Evolutionary conservation across 2,113 vertebrate genomes (phyloP).

Genomic region (Chaetops frenatus): DNA sequence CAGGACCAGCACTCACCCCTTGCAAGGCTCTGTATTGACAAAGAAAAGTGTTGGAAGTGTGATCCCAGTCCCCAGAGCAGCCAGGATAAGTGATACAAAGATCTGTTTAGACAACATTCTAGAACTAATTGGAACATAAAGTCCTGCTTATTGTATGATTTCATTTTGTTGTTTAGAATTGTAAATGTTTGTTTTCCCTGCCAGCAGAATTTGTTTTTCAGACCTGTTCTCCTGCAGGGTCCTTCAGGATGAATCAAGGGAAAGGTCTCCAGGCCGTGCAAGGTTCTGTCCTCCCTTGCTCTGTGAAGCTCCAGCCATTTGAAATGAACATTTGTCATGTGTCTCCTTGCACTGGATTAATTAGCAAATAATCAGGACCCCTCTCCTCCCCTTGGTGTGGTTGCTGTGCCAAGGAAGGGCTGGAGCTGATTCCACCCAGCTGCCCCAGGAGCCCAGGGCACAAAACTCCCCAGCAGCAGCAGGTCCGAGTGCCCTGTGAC

Average conservation of each 20-base stretch:
- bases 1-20: not conserved
- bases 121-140: not conserved
- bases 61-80: not conserved
- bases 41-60: accelerated
- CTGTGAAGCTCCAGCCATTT: not conserved
- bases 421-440: not conserved
- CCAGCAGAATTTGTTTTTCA: not conserved
- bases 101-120: not conserved
- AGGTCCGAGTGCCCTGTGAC: accelerated
- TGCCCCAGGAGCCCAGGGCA: not conserved
- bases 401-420: not conserved
- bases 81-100: accelerated
- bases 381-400: not conserved
- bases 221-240: not conserved
- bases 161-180: not conserved
- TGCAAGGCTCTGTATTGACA: accelerated
- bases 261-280: accelerated
- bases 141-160: not conserved
- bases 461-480: not conserved
- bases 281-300: accelerated
- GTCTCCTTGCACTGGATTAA: not conserved
- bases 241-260: not conserved
- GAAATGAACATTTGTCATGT: not conserved
- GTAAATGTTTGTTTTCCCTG: not conserved
- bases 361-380: not conserved